Evolutionary conservation across 2,888 invertebrate species (phyloP).

Genomic region (Drosophila flavopinicola): DNA sequence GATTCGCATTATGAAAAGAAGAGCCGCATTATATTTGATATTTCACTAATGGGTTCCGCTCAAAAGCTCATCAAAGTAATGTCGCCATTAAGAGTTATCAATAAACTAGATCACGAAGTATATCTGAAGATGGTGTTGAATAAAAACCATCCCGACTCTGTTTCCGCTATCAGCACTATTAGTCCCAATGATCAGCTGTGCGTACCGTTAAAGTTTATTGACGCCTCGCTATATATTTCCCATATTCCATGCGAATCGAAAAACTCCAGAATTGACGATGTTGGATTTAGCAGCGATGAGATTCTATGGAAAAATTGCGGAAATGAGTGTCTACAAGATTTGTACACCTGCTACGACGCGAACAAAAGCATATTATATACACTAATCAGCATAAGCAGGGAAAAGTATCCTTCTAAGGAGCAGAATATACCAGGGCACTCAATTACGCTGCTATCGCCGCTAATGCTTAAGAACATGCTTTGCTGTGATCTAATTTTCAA

Average conservation of each 20-base stretch:
- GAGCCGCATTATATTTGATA: slow-evolving; percentile 95
- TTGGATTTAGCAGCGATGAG: slow-evolving; percentile 80
- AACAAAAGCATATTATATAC: slow-evolving; percentile 80
- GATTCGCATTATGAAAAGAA: slow-evolving; percentile 83
- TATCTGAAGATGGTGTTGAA: slow-evolving; percentile 88
- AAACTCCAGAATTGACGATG: slow-evolving; percentile 55
- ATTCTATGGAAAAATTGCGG: slow-evolving; percentile 80
- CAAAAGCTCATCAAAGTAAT: slow-evolving; percentile 94
- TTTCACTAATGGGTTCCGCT: slow-evolving; percentile 96
- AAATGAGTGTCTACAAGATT: slow-evolving; percentile 68
- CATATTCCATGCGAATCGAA: slow-evolving; percentile 81
- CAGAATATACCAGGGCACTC: slow-evolving; percentile 91
- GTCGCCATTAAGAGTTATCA: slow-evolving; percentile 93
- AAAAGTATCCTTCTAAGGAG: slow-evolving; percentile 90
- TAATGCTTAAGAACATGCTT: slow-evolving; percentile 93
- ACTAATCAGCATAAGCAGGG: slow-evolving; percentile 87
- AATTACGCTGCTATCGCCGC: slow-evolving; percentile 92
- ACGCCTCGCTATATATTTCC: slow-evolving; percentile 90
- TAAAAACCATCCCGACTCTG: slow-evolving; percentile 58
- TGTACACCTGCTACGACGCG: slow-evolving; percentile 75
- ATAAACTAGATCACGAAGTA: slow-evolving; percentile 90
- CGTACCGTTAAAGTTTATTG: slow-evolving; percentile 91
- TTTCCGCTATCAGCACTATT: slow-evolving; percentile 81
- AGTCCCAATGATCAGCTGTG: slow-evolving; percentile 86
- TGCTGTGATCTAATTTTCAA: slow-evolving; percentile 91